Evolutionary conservation across 1,140 invertebrate species (phyloP), one percentile per base, ranked within the genome.

Genomic region (Formica exsecta): DNA sequence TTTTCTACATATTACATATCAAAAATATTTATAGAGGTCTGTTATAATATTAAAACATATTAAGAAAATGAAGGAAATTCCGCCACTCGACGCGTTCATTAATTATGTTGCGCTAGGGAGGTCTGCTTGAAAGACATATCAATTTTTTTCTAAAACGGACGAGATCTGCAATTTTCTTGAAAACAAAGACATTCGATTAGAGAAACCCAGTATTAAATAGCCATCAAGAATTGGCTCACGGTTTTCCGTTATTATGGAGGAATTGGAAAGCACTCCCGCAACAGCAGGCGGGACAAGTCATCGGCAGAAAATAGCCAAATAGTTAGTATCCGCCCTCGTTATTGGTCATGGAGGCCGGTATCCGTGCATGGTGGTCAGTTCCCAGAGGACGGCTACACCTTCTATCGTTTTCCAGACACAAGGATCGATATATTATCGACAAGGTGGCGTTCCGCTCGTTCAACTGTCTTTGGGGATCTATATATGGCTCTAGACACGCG

Each of bases 341-440:
- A 85, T 64, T 65, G 79, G 38, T 64, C 32, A 11, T 79, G 77
- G 59, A 61, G 32, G 32, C 29, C 61, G 51, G 62, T 68, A 74
- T 70, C 73, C 77, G 29, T 48, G 83, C 84, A 91, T 86, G 86
- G 89, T 90, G 89, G 90, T 89, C 89, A 86, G 64, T 62, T 59
- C 62, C 38, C 44, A 36, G 77, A 70, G 81, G 61, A 87, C 74
- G 84, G 70, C 57, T 87, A 85, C 76, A 86, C 66, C 73, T 89
- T 89, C 62, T 36, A 51, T 57, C 66, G 73, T 83, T 91, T 91
- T 85, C 66, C 81, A 57, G 85, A 87, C 89, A 91, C 89, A 74
- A 89, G 85, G 85, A 91, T 93, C 93, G 86, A 94, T 94, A 93
- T 93, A 93, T 93, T 93, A 92, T 90, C 89, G 62, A 85, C 88